Evolutionary conservation across 2,888 invertebrate genomes (phyloP).

Genomic region (Coenonympha glycerion): DNA sequence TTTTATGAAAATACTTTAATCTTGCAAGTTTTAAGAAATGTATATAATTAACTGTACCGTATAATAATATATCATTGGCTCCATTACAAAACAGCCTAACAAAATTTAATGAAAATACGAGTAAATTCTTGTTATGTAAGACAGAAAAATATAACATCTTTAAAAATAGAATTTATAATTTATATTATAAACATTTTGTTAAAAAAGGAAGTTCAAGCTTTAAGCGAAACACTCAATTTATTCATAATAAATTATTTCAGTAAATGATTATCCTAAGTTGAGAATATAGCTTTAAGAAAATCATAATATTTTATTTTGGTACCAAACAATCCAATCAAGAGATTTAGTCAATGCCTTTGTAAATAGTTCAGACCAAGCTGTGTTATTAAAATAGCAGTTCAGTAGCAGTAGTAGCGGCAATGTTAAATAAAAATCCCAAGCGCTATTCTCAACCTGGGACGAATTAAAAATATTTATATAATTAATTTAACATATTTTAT

Average conservation of each 20-base stretch:
- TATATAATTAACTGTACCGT: slow-evolving; percentile 15
- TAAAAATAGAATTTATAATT: slow-evolving; percentile 29
- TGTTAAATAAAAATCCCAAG: neutral
- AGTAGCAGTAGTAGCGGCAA: no score
- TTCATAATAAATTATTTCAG: slow-evolving; percentile 11
- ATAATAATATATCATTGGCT: neutral
- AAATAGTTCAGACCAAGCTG: neutral
- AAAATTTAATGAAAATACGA: neutral
- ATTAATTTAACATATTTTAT: slow-evolving; percentile 10
- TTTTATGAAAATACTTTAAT: slow-evolving; percentile 21
- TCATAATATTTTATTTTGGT: no score
- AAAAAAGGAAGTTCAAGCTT: slow-evolving; percentile 19
- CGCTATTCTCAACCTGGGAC: slow-evolving; percentile 19
- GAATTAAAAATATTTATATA: slow-evolving; percentile 17
- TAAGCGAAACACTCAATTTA: slow-evolving; percentile 29
- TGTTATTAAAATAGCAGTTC: no score
- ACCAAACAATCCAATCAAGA: no score
- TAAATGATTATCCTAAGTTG: slow-evolving; percentile 17
- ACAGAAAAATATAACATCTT: slow-evolving; percentile 18
- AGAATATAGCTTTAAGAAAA: slow-evolving; percentile 14
- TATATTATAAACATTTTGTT: slow-evolving; percentile 21
- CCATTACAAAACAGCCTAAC: neutral
- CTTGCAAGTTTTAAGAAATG: slow-evolving; percentile 20
- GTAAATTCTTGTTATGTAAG: slow-evolving; percentile 3
- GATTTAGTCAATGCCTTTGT: no score